Base-by-base conservation (phyloP, 2,797 vertebrate genomes). In the Perodicticus potto region DNA sequence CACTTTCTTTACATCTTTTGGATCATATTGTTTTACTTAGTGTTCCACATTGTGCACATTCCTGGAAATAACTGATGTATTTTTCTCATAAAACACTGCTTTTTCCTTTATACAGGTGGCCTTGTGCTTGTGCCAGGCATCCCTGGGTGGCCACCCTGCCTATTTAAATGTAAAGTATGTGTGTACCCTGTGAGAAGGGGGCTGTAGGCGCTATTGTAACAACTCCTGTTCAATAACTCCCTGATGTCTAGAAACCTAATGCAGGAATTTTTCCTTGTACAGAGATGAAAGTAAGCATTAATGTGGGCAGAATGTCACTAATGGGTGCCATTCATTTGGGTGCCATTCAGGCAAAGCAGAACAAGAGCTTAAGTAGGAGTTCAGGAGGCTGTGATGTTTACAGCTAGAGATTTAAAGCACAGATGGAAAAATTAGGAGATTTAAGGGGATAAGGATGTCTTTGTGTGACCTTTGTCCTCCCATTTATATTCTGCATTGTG, bases 41-140 rank as follows among this genome's bases (percentile, higher is more conserved):
- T 72, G 59, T 7, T 76, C 37, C 25, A 74, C 10, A 16, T 80
- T 95, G 63, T 63, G 0, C 29, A 74, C 29, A 76, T 94, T 97
- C 77, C 67, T 96, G 84, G n/a, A 82, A 97, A 96, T 82, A 92
- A 92, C 63, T 72, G 9, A 73, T 81, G 37, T 91, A 81, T 85
- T 95, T 97, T 53, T 92, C 90, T 97, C 88, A 92, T 95, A 97
- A 97, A 97, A 86, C 53, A 55, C 19, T 43, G 40, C 61, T 32
- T 63, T 96, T 97, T 90, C 43, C 65, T 78, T 84, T 61, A 69
- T 59, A 53, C 89, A 93, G 93, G 89, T 97, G 96, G 93, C 93
- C 94, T 27, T 86, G 40, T 86, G 37, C 55, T 67, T 88, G 25
- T 88, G 88, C 92, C 96, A 97, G 40, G 40, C 16, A 0, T 76